Evolutionary conservation across 2,888 invertebrate genomes (phyloP).

Genomic region (Rhopalosiphum nymphaeae): DNA sequence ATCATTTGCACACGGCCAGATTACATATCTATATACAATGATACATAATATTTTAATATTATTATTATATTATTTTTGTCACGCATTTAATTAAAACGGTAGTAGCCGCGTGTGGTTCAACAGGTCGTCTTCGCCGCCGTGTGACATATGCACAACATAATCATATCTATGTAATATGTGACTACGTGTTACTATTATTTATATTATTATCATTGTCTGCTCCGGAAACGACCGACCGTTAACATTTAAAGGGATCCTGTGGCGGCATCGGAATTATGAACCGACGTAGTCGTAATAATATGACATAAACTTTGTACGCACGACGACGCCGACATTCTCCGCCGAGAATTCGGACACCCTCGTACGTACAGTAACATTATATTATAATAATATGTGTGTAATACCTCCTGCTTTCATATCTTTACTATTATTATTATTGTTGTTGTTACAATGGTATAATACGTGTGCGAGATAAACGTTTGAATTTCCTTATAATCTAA

Average conservation of each 20-base stretch:
- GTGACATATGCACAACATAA: background rate
- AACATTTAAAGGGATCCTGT: constrained; percentile 32
- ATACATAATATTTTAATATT: background rate
- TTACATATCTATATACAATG: too few relatives aligned
- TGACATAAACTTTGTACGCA: constrained; percentile 19
- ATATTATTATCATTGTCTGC: background rate
- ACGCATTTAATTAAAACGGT: background rate
- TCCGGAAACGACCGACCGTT: constrained; percentile 41
- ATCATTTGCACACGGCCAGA: background rate
- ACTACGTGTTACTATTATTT: background rate
- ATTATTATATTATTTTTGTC: background rate
- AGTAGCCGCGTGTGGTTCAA: background rate
- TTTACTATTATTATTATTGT: background rate
- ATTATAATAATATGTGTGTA: background rate
- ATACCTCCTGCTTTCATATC: background rate
- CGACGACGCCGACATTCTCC: background rate
- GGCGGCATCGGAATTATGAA: background rate
- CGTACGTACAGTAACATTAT: background rate
- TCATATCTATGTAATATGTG: background rate
- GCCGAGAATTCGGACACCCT: constrained; percentile 1
- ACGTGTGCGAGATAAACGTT: background rate
- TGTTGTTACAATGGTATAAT: background rate
- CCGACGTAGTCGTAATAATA: constrained; percentile 31
- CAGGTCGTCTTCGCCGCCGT: background rate
- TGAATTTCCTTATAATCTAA: background rate